Conservation (phyloP, 2,113 vertebrate species). For the Antigone vipio region DNA sequence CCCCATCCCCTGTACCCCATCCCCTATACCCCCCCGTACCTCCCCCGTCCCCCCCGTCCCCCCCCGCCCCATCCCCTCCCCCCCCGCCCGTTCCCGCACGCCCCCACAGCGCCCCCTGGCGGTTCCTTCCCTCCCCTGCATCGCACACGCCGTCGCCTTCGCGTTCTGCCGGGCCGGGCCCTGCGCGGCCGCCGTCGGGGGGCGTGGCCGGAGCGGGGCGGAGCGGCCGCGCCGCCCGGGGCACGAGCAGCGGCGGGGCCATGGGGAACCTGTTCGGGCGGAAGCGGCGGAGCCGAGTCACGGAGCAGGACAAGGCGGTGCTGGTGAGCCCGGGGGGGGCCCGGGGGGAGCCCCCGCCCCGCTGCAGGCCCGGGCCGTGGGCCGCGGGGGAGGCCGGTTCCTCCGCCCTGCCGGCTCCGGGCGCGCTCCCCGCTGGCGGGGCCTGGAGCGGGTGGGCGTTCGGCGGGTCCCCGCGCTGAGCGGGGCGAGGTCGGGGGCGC, state of each 20-base stretch:
- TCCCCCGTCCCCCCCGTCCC: background rate
- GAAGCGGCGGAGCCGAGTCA: constrained; percentile 87
- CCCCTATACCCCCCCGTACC: background rate
- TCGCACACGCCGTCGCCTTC: background rate
- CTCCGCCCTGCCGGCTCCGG: too few relatives aligned
- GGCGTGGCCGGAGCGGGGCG: background rate
- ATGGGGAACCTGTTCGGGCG: constrained; percentile 92
- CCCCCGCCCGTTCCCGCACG: background rate
- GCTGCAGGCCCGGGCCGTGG: background rate
- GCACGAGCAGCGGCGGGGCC: constrained; percentile 44
- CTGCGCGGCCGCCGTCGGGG: constrained; percentile 47
- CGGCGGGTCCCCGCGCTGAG: too few relatives aligned
- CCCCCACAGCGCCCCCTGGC: background rate
- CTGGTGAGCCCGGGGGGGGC: constrained; percentile 70
- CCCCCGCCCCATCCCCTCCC: background rate
- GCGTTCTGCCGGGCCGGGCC: background rate
- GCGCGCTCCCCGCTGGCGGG: too few relatives aligned
- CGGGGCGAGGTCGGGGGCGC: too few relatives aligned
- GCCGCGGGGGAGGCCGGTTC: background rate
- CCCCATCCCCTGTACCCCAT: too few relatives aligned
- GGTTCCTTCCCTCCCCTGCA: background rate
- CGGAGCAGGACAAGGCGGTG: constrained; percentile 88
- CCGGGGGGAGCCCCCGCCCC: background rate
- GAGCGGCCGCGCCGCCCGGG: background rate
- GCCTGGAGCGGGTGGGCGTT: too few relatives aligned